Percentiles rank a stretch among this genome's conserved stretches.
phyloP scores from a whole-genome alignment of 2,797 vertebrate species.

The Trachops cirrhosus region DNA sequence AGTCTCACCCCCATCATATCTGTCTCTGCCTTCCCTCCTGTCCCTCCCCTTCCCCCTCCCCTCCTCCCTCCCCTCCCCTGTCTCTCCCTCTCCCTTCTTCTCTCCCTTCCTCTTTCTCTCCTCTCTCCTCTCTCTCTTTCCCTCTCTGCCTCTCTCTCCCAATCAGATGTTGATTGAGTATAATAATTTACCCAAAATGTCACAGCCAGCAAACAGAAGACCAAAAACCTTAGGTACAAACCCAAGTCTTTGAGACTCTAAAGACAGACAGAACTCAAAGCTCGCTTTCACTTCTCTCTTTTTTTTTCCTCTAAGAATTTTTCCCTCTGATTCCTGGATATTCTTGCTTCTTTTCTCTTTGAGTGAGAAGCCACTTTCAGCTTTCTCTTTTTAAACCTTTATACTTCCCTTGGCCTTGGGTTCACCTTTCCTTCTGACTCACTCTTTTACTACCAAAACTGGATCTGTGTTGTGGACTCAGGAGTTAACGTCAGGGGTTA shows the following conservation, averaged over 20 bases:
- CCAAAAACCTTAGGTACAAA: not conserved
- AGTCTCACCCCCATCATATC: not conserved
- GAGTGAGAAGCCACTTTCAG: not conserved
- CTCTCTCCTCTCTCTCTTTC: not conserved
- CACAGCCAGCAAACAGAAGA: not conserved
- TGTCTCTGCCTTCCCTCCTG: not conserved
- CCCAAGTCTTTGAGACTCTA: not conserved
- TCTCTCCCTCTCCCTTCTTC: not conserved
- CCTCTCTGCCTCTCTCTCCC: not conserved
- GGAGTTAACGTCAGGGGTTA: not conserved
- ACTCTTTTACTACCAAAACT: not conserved
- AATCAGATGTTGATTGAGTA: not conserved
- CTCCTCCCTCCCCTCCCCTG: not conserved
- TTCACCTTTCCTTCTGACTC: not conserved
- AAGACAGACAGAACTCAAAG: not conserved
- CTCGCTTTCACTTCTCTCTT: not conserved
- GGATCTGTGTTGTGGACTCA: not conserved
- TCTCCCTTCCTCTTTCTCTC: not conserved
- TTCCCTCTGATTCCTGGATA: not conserved
- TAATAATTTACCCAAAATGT: not conserved
- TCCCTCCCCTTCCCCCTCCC: not conserved
- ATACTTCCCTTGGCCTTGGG: not conserved
- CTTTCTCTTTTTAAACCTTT: not conserved
- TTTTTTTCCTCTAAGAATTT: not conserved
- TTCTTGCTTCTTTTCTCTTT: constrained; percentile 9